These are phyloP conservation scores for Avahi laniger DNA, from an alignment of 2,797 vertebrate genomes.

Conservation along the genomic window DNA sequence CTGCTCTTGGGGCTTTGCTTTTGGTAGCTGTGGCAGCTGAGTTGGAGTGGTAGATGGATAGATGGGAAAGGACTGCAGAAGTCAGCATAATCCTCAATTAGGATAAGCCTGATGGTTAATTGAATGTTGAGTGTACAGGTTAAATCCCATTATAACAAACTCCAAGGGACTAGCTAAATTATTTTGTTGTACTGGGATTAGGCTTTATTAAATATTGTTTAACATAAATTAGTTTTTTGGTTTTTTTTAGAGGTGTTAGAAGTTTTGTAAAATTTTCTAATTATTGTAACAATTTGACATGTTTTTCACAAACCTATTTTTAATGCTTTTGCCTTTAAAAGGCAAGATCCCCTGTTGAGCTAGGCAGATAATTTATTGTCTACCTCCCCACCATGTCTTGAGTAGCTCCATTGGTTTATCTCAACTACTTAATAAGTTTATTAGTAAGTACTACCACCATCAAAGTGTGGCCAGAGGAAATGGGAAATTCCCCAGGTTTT, in stretches of 20 bases:
- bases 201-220: conserved; percentile 60
- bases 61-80: conserved; percentile 44
- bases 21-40: conserved; percentile 16
- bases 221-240: conserved; percentile 53
- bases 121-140: conserved; percentile 67
- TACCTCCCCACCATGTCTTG: not conserved
- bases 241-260: conserved; percentile 30
- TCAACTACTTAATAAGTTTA: not conserved
- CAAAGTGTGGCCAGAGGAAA: conserved; percentile 11
- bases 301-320: conserved; percentile 36
- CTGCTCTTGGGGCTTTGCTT: conserved; percentile 38
- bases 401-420: conserved; percentile 23
- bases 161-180: conserved; percentile 61
- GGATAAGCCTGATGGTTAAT: conserved; percentile 64
- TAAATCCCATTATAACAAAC: conserved; percentile 69
- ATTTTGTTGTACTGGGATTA: conserved; percentile 63
- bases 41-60: conserved; percentile 32
- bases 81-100: conserved; percentile 65
- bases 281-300: not conserved
- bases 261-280: conserved; percentile 1
- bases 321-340: conserved; percentile 46
- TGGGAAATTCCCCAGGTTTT: conserved; percentile 35
- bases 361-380: not conserved
- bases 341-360: not conserved
- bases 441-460: not conserved